Percentiles rank a stretch among this genome's conserved stretches.
These are phyloP conservation scores for Anarsia innoxiella DNA, from an alignment of 2,888 invertebrate genomes.

Conservation along the genomic window DNA sequence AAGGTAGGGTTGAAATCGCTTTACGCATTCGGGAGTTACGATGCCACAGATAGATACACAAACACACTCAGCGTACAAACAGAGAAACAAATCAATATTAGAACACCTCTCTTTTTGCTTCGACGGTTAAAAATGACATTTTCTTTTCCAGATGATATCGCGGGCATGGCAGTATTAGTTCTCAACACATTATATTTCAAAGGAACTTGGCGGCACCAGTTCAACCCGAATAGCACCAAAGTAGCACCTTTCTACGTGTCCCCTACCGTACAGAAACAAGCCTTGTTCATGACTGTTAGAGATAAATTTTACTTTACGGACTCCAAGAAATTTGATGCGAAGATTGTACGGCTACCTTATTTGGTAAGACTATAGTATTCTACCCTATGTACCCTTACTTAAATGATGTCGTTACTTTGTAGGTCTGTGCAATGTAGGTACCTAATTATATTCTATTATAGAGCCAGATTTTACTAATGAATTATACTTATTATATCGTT, in stretches of 20 bases:
- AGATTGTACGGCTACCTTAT: slow-evolving; percentile 84
- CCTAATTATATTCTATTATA: too few species aligned
- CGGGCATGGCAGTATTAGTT: slow-evolving; percentile 78
- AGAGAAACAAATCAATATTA: too few species aligned
- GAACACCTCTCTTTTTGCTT: too few species aligned
- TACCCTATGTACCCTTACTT: not conserved
- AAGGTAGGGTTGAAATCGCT: slow-evolving; percentile 54
- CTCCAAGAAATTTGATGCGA: slow-evolving; percentile 78
- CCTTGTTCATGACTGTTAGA: slow-evolving; percentile 81
- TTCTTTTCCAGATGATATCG: slow-evolving; percentile 67
- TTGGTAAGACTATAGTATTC: slow-evolving; percentile 66
- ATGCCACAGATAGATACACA: too few species aligned
- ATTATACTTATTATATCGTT: too few species aligned
- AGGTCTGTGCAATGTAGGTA: too few species aligned
- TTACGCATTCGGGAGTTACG: too few species aligned
- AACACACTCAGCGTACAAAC: too few species aligned
- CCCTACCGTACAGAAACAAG: slow-evolving; percentile 54
- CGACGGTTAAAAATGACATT: too few species aligned
- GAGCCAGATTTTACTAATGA: too few species aligned
- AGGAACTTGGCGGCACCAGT: slow-evolving; percentile 84
- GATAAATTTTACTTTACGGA: slow-evolving; percentile 79
- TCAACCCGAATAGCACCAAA: slow-evolving; percentile 76
- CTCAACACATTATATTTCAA: slow-evolving; percentile 88
- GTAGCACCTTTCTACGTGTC: slow-evolving; percentile 76
- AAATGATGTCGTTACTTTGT: not conserved